phyloP scores from a whole-genome alignment of 92 coral and sea anemone genomes.

The Porites rus region DNA sequence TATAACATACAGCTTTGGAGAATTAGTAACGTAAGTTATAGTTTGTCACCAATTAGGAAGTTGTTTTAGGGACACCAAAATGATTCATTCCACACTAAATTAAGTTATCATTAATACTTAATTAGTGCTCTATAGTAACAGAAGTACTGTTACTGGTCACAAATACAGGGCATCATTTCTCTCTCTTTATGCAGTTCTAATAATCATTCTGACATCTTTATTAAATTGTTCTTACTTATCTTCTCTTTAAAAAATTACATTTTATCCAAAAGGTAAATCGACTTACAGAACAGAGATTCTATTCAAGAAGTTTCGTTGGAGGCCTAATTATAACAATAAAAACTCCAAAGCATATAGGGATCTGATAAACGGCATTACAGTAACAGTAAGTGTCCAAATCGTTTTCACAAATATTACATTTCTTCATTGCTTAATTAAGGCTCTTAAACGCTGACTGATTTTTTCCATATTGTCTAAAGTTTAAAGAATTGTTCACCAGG shows the following conservation, averaged over 20 bases:
- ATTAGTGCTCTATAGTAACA: too few relatives aligned
- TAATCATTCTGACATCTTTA: not conserved
- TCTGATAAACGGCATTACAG: slow-evolving; percentile 67
- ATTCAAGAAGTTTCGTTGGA: slow-evolving; percentile 86
- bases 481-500: slow-evolving; percentile 82
- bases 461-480: slow-evolving; percentile 38
- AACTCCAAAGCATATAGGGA: slow-evolving; percentile 84
- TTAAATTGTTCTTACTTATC: not conserved
- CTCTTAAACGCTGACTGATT: not conserved
- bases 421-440: not conserved
- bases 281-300: slow-evolving; percentile 78
- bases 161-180: too few relatives aligned
- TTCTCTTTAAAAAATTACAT: not conserved
- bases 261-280: slow-evolving; percentile 68
- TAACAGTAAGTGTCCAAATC: slow-evolving; percentile 61
- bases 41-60: too few relatives aligned
- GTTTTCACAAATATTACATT: too few relatives aligned
- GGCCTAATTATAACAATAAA: slow-evolving; percentile 69
- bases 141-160: too few relatives aligned
- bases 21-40: too few relatives aligned
- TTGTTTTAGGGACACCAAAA: too few relatives aligned
- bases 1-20: too few relatives aligned
- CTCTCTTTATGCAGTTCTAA: too few relatives aligned
- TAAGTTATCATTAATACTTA: too few relatives aligned
- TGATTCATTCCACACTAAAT: too few relatives aligned